Evolutionary conservation across 1,140 invertebrate genomes (phyloP).

Genomic region (Antheraea mylitta): DNA sequence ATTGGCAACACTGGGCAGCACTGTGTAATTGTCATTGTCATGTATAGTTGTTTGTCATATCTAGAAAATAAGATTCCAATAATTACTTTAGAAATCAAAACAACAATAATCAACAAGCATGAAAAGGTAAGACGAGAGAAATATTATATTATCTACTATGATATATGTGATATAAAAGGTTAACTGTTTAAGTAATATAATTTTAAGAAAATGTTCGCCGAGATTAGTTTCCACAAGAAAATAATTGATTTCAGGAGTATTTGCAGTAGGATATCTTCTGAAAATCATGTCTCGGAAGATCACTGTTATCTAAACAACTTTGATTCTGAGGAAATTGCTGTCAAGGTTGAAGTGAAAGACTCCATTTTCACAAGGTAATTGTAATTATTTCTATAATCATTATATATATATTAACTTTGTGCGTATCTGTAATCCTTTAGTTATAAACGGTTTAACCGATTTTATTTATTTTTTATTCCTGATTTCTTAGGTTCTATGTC

Average conservation of each 20-base stretch:
- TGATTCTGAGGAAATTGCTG: not conserved
- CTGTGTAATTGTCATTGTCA: not conserved
- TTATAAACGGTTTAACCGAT: no score
- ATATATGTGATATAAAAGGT: not conserved
- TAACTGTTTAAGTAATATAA: not conserved
- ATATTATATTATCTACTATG: conserved; percentile 11
- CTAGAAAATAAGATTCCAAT: not conserved
- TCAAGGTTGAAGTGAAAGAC: conserved; percentile 3
- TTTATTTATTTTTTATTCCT: no score
- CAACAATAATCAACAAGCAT: conserved; percentile 14
- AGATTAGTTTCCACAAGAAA: not conserved
- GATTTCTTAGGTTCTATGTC: no score
- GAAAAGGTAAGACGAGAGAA: conserved; percentile 6
- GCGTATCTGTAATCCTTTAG: no score
- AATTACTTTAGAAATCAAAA: not conserved
- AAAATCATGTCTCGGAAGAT: conserved; percentile 18
- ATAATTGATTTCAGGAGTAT: not conserved
- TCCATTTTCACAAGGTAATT: not conserved
- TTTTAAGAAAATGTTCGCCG: not conserved
- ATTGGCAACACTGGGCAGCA: no score
- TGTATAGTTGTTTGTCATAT: not conserved
- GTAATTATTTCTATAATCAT: not conserved
- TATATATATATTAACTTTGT: no score
- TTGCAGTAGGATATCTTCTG: conserved; percentile 13
- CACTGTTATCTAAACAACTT: conserved; percentile 18